These are phyloP conservation scores for Anolis sagrei DNA, from an alignment of 2,113 vertebrate species.

Conservation along the genomic window DNA sequence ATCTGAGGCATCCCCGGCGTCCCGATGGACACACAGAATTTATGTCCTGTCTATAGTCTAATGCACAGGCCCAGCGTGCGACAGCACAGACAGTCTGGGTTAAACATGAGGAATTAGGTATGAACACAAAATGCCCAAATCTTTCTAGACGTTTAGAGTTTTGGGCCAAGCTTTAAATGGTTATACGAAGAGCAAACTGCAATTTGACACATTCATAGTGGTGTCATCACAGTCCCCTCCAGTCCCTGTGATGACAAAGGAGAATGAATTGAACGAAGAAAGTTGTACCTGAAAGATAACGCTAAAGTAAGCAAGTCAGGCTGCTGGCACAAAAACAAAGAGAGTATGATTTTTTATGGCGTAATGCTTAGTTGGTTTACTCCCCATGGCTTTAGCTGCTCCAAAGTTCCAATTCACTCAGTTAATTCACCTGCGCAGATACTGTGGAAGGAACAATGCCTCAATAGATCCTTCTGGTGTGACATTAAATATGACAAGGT, in stretches of 20 bases:
- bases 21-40: too few species aligned
- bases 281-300: background rate
- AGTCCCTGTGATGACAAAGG: background rate
- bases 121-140: too few species aligned
- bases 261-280: background rate
- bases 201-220: too few species aligned
- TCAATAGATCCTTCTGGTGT: slow-evolving; percentile 64
- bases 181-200: background rate
- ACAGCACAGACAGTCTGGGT: too few species aligned
- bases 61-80: too few species aligned
- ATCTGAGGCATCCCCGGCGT: too few species aligned
- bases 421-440: slow-evolving; percentile 60
- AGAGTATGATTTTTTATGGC: background rate
- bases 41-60: too few species aligned
- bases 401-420: slow-evolving; percentile 36
- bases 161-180: background rate
- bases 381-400: slow-evolving; percentile 12
- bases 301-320: background rate
- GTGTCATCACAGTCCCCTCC: too few species aligned
- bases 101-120: too few species aligned
- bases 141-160: background rate
- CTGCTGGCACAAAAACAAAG: background rate
- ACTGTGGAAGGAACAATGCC: slow-evolving; percentile 52
- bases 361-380: background rate
- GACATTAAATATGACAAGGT: slow-evolving; percentile 76